Evolutionary conservation across 2,797 vertebrate species (phyloP).

Genomic region (Sebastes elongatus): DNA sequence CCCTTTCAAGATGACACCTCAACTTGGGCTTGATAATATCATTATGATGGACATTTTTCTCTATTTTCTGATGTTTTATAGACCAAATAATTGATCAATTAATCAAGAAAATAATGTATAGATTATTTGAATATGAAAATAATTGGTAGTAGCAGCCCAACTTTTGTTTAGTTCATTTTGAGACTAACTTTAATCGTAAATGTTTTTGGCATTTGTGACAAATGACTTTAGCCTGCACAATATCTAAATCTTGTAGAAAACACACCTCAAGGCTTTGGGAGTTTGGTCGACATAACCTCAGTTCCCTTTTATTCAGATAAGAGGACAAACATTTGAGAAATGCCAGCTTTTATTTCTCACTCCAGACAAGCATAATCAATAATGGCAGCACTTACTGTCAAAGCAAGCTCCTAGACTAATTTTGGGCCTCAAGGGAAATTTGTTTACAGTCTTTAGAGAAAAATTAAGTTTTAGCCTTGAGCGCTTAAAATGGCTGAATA

Average conservation of each 20-base stretch:
- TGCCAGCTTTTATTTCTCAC: slow-evolving; percentile 50
- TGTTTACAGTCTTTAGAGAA: slow-evolving; percentile 72
- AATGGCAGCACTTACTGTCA: slow-evolving; percentile 67
- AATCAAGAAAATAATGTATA: neutral
- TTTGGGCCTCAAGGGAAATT: slow-evolving; percentile 67
- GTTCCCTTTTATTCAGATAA: slow-evolving; percentile 38
- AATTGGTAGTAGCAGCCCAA: neutral
- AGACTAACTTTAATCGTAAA: neutral
- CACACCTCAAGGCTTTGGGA: neutral
- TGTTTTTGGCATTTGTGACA: neutral
- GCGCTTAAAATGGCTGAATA: slow-evolving; percentile 76
- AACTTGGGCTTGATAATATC: neutral
- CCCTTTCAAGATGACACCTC: neutral
- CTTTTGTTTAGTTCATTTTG: neutral
- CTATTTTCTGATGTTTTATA: too few relatives aligned
- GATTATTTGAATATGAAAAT: neutral
- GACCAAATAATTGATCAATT: neutral
- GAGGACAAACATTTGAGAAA: slow-evolving; percentile 41
- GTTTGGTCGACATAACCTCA: neutral
- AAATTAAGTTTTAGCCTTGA: slow-evolving; percentile 74
- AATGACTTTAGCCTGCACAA: neutral
- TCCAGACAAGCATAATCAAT: slow-evolving; percentile 64
- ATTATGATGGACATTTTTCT: neutral
- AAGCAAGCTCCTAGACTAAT: slow-evolving; percentile 57
- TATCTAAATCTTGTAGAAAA: slow-evolving; percentile 1